Conservation (phyloP, 2,113 vertebrate genomes). For the Piaya cayana region DNA sequence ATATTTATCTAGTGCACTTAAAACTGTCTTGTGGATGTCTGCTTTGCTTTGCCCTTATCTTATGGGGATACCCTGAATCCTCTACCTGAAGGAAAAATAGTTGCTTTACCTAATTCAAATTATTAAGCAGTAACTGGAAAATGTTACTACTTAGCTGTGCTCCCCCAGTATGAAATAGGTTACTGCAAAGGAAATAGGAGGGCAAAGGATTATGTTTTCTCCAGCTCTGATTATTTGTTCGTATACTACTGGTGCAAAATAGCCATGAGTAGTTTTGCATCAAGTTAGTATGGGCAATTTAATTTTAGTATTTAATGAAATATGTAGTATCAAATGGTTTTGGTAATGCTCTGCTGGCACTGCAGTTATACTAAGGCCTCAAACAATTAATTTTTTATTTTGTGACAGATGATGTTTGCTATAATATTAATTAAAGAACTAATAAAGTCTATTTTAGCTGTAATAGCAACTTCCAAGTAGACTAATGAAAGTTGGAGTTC, state of each 20-base stretch:
- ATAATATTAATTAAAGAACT: constrained; percentile 4
- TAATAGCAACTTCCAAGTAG: not conserved
- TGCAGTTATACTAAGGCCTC: not conserved
- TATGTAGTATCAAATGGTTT: not conserved
- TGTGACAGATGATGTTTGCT: not conserved
- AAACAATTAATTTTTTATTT: not conserved
- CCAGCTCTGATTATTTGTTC: not conserved
- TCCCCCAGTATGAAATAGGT: not conserved
- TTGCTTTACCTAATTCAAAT: not conserved
- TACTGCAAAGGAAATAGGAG: not conserved
- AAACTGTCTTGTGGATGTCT: not conserved
- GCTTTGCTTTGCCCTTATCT: not conserved
- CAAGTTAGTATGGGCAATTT: not conserved
- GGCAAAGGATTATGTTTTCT: not conserved
- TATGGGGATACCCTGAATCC: not conserved
- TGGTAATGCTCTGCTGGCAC: not conserved
- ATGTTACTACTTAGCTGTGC: not conserved
- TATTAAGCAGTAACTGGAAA: not conserved
- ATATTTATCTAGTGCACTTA: not conserved
- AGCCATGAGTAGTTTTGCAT: not conserved
- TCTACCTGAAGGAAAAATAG: not conserved
- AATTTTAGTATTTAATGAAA: not conserved
- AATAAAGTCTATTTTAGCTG: not conserved
- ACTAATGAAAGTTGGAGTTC: not conserved
- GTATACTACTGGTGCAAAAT: not conserved